Evolutionary conservation across 2,797 vertebrate species (phyloP).

Genomic region (Enoplosus armatus): DNA sequence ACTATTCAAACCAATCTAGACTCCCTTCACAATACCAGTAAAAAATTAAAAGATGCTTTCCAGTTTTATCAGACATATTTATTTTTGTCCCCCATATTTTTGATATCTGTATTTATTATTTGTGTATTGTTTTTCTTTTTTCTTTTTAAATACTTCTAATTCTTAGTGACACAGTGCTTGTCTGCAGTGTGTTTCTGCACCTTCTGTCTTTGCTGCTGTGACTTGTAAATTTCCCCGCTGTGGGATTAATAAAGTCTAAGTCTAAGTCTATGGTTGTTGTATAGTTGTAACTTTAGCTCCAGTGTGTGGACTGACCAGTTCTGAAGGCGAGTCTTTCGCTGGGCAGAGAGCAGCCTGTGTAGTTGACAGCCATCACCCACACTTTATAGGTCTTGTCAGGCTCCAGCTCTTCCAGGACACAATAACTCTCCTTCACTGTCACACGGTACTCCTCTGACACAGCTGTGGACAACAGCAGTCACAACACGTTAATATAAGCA

Average conservation of each 20-base stretch:
- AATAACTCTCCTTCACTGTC: slow-evolving; percentile 97
- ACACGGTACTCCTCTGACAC: slow-evolving; percentile 96
- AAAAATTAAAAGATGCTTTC: neutral
- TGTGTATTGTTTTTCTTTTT: too few relatives aligned
- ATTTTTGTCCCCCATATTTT: too few relatives aligned
- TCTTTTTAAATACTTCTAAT: too few relatives aligned
- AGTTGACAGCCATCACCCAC: slow-evolving; percentile 98
- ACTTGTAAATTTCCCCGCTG: too few relatives aligned
- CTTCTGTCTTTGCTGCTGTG: too few relatives aligned
- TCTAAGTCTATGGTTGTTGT: too few relatives aligned
- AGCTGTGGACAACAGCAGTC: slow-evolving; percentile 76
- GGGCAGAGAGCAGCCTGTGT: slow-evolving; percentile 95
- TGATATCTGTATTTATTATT: too few relatives aligned
- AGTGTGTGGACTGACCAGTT: slow-evolving; percentile 88
- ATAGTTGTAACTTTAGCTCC: neutral
- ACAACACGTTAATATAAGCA: neutral
- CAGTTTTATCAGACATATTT: neutral
- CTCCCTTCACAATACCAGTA: neutral
- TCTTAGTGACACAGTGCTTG: too few relatives aligned
- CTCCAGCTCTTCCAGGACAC: slow-evolving; percentile 95
- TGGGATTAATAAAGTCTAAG: too few relatives aligned
- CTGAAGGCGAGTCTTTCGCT: slow-evolving; percentile 92
- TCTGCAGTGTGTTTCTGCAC: too few relatives aligned
- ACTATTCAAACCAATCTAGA: neutral
- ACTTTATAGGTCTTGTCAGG: slow-evolving; percentile 93